Evolutionary conservation across 2,113 vertebrate genomes (phyloP).

Genomic region (Lophius piscatorius): DNA sequence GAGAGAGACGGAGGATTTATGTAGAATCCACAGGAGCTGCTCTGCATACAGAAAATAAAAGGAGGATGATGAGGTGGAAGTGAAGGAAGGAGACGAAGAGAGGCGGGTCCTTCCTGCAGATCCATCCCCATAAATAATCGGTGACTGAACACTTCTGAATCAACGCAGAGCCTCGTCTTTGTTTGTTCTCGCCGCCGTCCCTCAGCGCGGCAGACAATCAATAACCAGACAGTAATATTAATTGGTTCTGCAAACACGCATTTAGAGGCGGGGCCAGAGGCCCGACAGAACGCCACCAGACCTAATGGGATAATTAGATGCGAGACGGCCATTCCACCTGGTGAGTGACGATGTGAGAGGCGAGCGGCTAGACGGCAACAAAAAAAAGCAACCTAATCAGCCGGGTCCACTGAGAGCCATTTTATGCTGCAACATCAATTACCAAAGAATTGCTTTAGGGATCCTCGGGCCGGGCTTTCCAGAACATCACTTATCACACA

Average conservation of each 20-base stretch:
- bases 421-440: slow-evolving; percentile 76
- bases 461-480: slow-evolving; percentile 65
- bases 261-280: slow-evolving; percentile 19
- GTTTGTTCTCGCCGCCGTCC: slow-evolving; percentile 17
- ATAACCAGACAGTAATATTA: slow-evolving; percentile 25
- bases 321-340: slow-evolving; percentile 63
- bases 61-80: slow-evolving; percentile 8
- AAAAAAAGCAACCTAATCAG: slow-evolving; percentile 69
- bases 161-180: slow-evolving; percentile 6
- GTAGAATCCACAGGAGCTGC: slow-evolving; percentile 42
- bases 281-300: slow-evolving; percentile 20
- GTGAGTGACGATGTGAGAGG: slow-evolving; percentile 53
- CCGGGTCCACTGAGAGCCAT: slow-evolving; percentile 64
- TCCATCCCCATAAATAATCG: slow-evolving; percentile 25
- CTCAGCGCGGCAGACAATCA: slow-evolving; percentile 18
- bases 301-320: slow-evolving; percentile 69
- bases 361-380: slow-evolving; percentile 50
- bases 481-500: slow-evolving; percentile 74
- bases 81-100: not conserved
- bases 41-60: slow-evolving; percentile 38
- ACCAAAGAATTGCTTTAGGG: slow-evolving; percentile 75
- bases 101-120: not conserved
- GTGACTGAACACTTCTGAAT: slow-evolving; percentile 16
- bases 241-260: slow-evolving; percentile 1
- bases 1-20: slow-evolving; percentile 42